Evolutionary conservation across 1,140 invertebrate genomes (phyloP), one percentile per base, ranked within the genome.

Genomic region (Microplitis demolitor): DNA sequence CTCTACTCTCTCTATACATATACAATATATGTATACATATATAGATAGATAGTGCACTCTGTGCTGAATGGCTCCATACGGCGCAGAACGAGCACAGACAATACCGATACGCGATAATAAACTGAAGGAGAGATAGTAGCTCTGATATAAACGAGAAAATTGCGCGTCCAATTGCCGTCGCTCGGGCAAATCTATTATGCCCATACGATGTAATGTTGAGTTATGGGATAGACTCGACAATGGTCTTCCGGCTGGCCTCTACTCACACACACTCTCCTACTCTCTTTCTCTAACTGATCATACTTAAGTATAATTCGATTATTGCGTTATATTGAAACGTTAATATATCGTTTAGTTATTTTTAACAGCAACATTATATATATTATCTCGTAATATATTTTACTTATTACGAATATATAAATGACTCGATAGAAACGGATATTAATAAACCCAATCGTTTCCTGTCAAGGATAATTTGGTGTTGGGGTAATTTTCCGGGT

Each of bases 81-180:
- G 24, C 24, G 0, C 2, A 24, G 1, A 24, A 2, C 24, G 24
- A 24, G 2, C 24, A 24, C 24, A 24, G 24, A 24, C 24, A 24
- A 24, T 24, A 24, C 24, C 24, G 24, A 45, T 45, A 11, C 6
- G 39, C 39, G 39, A 45, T 45, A 11, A 45, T 62, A 14, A 13
- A 13, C 13, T 62, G 16, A 33, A n/a, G 33, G 24, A 66, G 24
- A 56, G 66, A 54, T 56, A 14, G 13, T 33, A 45, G 45, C 33
- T 45, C 8, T 33, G 66, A 68, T 68, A 56, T 34, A 68, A 56
- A 56, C 53, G 53, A 68, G 66, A 56, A 56, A 56, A 68, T 68
- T 56, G 34, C 51, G 35, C 34, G 54, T 31, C 5, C 9, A 58
- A 31, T 58, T 58, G n/a, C 24, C n/a, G 24, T 62, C 34, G 60